phyloP scores from a whole-genome alignment of 2,113 vertebrate species.

The Onychorhynchus coronatus region DNA sequence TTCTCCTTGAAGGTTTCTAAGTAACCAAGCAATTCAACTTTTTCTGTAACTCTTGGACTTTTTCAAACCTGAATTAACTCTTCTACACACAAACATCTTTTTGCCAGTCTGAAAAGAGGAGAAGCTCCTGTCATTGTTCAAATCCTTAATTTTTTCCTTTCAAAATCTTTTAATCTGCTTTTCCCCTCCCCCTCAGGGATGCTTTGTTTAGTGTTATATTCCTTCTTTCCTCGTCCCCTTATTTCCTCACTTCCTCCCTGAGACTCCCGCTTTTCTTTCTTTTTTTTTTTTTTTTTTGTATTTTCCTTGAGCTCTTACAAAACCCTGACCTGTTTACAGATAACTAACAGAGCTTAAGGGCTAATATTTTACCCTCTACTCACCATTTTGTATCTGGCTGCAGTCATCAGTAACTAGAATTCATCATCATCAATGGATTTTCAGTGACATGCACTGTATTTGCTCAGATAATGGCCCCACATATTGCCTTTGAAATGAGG shows the following conservation, averaged over 20 bases:
- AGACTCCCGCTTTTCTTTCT: background rate
- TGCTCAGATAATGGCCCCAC: conserved; percentile 23
- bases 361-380: conserved; percentile 16
- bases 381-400: background rate
- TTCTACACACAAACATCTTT: background rate
- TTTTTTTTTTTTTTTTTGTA: background rate
- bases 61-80: background rate
- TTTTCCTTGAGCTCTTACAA: background rate
- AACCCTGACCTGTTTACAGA: background rate
- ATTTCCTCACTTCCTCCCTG: background rate
- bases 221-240: background rate
- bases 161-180: background rate
- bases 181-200: background rate
- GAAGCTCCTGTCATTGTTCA: background rate
- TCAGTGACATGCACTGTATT: conserved; percentile 36
- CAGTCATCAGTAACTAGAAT: conserved; percentile 25
- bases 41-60: background rate
- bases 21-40: background rate
- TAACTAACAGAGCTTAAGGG: background rate
- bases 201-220: background rate
- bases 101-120: background rate
- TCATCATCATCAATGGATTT: conserved; percentile 45
- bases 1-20: background rate
- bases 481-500: conserved; percentile 37
- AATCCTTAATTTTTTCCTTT: background rate